A percentile compares a stretch with the other conserved stretches of the same genome.
Evolutionary conservation across 2,113 vertebrate species (phyloP).

Genomic region (Istiophorus platypterus): DNA sequence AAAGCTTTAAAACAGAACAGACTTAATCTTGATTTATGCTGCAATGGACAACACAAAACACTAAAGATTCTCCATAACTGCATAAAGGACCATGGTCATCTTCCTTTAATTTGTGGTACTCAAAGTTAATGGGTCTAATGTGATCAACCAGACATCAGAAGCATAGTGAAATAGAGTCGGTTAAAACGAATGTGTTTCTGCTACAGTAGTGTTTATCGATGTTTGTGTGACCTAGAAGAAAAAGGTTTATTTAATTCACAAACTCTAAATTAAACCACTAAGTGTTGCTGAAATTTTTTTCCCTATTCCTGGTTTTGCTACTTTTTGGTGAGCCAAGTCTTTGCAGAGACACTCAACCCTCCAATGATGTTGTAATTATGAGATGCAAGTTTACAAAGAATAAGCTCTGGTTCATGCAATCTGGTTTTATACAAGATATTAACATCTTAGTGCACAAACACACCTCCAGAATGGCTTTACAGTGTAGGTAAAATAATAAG

Average conservation of each 20-base stretch:
- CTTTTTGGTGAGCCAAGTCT: background rate
- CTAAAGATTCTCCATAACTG: background rate
- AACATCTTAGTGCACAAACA: constrained; percentile 17
- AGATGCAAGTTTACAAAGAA: constrained; percentile 22
- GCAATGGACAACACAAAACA: background rate
- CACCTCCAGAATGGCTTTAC: constrained; percentile 33
- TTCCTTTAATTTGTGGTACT: background rate
- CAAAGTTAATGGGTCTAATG: background rate
- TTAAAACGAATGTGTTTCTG: constrained; percentile 10
- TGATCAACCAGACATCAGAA: background rate
- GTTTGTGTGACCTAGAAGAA: background rate
- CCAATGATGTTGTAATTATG: background rate
- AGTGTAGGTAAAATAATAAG: constrained; percentile 33
- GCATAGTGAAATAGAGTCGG: background rate
- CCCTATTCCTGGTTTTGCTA: background rate
- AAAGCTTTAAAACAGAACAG: constrained; percentile 43
- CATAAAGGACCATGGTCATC: background rate
- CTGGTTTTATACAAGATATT: constrained; percentile 20
- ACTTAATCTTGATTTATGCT: constrained; percentile 8
- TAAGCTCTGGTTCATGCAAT: constrained; percentile 3
- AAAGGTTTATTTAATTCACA: constrained; percentile 2
- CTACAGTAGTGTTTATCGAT: background rate
- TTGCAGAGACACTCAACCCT: background rate
- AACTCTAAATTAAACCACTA: background rate
- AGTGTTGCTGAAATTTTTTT: background rate